Conservation (phyloP, 2,797 vertebrate species). For the Podarcis lilfordi region DNA sequence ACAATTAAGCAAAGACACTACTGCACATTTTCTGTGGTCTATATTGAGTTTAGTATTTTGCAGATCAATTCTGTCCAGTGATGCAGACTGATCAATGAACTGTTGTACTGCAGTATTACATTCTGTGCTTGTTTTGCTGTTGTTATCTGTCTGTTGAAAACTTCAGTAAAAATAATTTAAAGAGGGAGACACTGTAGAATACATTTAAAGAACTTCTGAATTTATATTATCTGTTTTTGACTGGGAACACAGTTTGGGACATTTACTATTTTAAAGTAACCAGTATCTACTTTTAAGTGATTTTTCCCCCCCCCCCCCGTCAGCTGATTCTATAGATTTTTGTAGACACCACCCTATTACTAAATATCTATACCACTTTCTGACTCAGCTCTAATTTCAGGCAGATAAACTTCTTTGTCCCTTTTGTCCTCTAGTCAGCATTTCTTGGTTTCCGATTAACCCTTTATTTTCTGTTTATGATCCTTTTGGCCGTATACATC, state of each 20-base stretch:
- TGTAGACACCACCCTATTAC: not conserved
- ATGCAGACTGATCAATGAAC: not conserved
- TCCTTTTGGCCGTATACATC: not conserved
- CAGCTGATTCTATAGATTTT: not conserved
- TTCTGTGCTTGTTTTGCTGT: not conserved
- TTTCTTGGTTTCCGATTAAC: not conserved
- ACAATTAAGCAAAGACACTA: not conserved
- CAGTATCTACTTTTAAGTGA: not conserved
- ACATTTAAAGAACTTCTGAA: not conserved
- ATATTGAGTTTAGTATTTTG: not conserved
- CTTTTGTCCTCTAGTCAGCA: not conserved
- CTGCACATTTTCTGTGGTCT: not conserved
- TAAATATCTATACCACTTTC: not conserved
- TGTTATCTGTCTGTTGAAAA: not conserved
- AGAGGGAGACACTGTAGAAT: not conserved
- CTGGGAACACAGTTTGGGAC: not conserved
- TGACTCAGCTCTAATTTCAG: not conserved
- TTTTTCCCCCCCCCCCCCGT: not conserved
- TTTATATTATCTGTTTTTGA: not conserved
- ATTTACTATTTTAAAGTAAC: not conserved
- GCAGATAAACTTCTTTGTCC: not conserved
- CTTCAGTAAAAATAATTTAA: not conserved
- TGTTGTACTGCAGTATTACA: not conserved
- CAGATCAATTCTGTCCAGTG: not conserved
- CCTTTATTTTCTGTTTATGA: not conserved